phyloP scores from a whole-genome alignment of 2,888 invertebrate species.

The Antheraea assamensis region DNA sequence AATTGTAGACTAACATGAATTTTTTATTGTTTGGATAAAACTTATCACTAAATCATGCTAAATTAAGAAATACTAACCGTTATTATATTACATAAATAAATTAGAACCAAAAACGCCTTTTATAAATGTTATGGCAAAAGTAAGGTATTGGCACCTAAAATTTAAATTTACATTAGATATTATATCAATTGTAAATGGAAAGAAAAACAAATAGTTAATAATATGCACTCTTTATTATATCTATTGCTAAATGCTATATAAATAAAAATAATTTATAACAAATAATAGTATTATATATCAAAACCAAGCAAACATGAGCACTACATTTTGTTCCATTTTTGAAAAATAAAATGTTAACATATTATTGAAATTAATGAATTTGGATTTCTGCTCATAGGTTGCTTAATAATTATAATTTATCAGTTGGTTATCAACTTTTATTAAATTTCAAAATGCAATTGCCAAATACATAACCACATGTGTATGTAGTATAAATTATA shows the following conservation, averaged over 20 bases:
- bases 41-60: too few species aligned
- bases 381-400: slow-evolving; percentile 3
- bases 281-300: slow-evolving; percentile 47
- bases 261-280: slow-evolving; percentile 67
- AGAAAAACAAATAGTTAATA: slow-evolving; percentile 36
- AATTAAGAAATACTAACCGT: too few species aligned
- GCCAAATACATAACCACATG: neutral
- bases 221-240: slow-evolving; percentile 50
- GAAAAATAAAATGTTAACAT: neutral
- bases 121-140: neutral
- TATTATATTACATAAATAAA: too few species aligned
- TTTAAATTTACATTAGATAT: too few species aligned
- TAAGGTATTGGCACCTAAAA: neutral
- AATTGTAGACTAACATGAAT: too few species aligned
- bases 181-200: slow-evolving; percentile 3
- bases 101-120: too few species aligned
- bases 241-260: slow-evolving; percentile 65
- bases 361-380: neutral
- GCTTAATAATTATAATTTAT: slow-evolving; percentile 2
- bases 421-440: neutral
- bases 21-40: too few species aligned
- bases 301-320: slow-evolving; percentile 54
- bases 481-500: neutral
- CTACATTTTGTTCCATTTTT: slow-evolving; percentile 11
- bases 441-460: neutral